phyloP scores from a whole-genome alignment of 2,113 vertebrate species.

The Addax nasomaculatus region DNA sequence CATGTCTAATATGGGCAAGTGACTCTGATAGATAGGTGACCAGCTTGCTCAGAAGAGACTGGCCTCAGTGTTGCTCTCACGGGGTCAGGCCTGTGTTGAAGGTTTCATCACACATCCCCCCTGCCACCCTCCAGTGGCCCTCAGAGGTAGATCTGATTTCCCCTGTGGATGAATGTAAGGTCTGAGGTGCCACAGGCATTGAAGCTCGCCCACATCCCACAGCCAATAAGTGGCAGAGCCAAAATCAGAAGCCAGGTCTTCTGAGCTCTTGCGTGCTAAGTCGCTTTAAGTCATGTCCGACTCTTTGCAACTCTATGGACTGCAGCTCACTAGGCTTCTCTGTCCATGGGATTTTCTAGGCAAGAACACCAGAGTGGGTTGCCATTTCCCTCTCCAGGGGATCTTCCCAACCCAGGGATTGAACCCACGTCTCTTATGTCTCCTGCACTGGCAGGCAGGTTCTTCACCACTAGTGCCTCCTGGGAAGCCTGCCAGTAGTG shows the following conservation, averaged over 20 bases:
- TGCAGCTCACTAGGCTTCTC: not conserved
- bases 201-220: not conserved
- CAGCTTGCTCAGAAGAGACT: not conserved
- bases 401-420: not conserved
- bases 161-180: accelerated
- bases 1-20: accelerated
- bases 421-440: not conserved
- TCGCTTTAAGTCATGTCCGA: not conserved
- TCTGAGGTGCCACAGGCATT: not conserved
- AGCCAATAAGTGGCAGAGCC: not conserved
- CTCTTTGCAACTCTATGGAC: not conserved
- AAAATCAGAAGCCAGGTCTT: not conserved
- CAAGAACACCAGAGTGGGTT: not conserved
- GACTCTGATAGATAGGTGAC: not conserved
- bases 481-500: not conserved
- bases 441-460: not conserved
- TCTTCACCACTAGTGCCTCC: not conserved
- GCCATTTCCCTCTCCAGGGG: not conserved
- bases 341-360: not conserved
- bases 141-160: accelerated
- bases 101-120: not conserved
- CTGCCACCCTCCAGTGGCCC: accelerated
- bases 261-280: not conserved
- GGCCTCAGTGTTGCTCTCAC: not conserved
- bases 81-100: not conserved